A percentile compares a stretch with the other conserved stretches of the same genome.
Conservation (phyloP, 2,888 invertebrate genomes). For the Epirrhoe alternata region DNA sequence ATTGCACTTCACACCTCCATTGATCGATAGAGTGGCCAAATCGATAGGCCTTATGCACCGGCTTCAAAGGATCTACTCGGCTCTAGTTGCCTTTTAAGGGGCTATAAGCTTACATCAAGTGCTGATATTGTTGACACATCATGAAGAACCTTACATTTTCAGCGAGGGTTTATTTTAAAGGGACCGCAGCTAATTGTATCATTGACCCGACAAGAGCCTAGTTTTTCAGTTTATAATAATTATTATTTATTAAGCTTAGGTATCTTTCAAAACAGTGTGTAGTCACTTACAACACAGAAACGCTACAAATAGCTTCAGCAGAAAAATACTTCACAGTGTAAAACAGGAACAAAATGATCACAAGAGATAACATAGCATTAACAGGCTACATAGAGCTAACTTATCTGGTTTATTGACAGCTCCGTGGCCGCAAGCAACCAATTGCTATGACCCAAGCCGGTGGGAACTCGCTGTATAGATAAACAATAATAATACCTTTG, state of each 20-base stretch:
- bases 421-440: slow-evolving; percentile 16
- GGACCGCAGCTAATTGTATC: neutral
- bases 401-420: slow-evolving; percentile 23
- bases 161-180: neutral
- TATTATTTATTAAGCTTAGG: no score
- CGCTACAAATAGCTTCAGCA: no score
- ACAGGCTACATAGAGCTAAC: slow-evolving; percentile 10
- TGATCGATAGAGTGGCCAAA: slow-evolving; percentile 15
- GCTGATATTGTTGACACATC: slow-evolving; percentile 14
- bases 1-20: slow-evolving; percentile 35
- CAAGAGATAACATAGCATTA: slow-evolving; percentile 1
- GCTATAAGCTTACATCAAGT: slow-evolving; percentile 1
- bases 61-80: slow-evolving; percentile 10
- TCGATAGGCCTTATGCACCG: slow-evolving; percentile 15
- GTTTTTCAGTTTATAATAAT: no score
- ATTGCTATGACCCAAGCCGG: slow-evolving; percentile 5
- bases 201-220: no score
- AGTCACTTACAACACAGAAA: no score
- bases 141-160: neutral
- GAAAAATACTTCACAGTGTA: neutral
- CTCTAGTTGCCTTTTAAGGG: slow-evolving; percentile 11
- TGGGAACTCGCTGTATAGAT: neutral
- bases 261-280: no score
- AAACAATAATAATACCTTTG: slow-evolving; percentile 8
- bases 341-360: neutral